Conservation (phyloP, 2,797 vertebrate species). For the Poecilia velifera region DNA sequence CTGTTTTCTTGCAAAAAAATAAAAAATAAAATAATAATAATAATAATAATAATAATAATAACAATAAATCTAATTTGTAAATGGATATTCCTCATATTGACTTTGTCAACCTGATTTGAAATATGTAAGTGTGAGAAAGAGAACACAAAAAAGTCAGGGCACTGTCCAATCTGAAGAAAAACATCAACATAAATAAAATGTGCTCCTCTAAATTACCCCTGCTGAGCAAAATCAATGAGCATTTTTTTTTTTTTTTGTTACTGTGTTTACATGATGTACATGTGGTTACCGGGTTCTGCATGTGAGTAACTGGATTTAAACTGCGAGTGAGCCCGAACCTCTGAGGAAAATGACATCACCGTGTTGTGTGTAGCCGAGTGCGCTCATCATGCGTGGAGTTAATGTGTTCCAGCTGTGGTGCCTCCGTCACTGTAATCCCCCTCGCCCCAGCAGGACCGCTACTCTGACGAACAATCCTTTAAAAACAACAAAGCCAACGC, state of each 20-base stretch:
- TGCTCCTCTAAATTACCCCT: not conserved
- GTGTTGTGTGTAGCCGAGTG: slow-evolving; percentile 52
- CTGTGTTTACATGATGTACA: not conserved
- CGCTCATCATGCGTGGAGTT: slow-evolving; percentile 62
- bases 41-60: too few relatives aligned
- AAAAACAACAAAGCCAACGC: slow-evolving; percentile 18
- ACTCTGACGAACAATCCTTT: slow-evolving; percentile 25
- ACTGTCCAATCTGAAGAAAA: not conserved
- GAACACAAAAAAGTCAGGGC: not conserved
- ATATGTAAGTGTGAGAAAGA: not conserved
- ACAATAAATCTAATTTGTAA: not conserved
- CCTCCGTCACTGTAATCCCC: slow-evolving; percentile 32
- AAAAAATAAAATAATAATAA: too few relatives aligned
- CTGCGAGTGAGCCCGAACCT: slow-evolving; percentile 45
- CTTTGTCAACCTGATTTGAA: not conserved
- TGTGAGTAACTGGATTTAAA: slow-evolving; percentile 35
- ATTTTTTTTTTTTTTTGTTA: not conserved
- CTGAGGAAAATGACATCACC: slow-evolving; percentile 69
- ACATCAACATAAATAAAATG: not conserved
- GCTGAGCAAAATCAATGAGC: not conserved
- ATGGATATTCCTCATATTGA: not conserved
- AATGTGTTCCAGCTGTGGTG: slow-evolving; percentile 75
- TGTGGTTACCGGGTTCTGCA: slow-evolving; percentile 4
- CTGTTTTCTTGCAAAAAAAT: not conserved
- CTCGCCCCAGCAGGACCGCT: slow-evolving; percentile 31